Evolutionary conservation across 2,888 invertebrate species (phyloP).

Genomic region (Drosophila pegasa): DNA sequence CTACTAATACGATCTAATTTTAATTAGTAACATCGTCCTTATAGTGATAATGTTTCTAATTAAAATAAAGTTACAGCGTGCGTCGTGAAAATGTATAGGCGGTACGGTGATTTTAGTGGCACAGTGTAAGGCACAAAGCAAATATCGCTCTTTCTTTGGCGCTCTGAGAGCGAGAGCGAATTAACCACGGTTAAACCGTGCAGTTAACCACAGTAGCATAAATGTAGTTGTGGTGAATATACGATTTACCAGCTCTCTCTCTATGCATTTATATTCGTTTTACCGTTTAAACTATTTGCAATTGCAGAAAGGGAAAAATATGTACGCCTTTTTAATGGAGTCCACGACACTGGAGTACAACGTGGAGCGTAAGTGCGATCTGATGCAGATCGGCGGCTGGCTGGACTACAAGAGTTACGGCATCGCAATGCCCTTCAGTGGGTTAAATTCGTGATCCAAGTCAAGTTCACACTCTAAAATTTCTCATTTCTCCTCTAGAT

Average conservation of each 20-base stretch:
- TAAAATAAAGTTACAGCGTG: no score
- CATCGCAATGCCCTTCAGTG: constrained; percentile 96
- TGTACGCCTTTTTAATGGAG: constrained; percentile 98
- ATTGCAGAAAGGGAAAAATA: constrained; percentile 88
- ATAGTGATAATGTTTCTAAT: no score
- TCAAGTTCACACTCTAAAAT: constrained; percentile 83
- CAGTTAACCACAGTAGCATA: not conserved
- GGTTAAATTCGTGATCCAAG: constrained; percentile 82
- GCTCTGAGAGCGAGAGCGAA: not conserved
- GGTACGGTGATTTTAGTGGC: no score
- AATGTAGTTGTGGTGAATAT: not conserved
- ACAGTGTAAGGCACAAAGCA: no score
- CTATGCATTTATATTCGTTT: not conserved
- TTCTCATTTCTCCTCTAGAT: constrained; percentile 85
- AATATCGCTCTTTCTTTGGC: not conserved
- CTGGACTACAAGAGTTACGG: constrained; percentile 97
- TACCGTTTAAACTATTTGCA: not conserved
- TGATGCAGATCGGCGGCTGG: constrained; percentile 92
- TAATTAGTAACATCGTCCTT: no score
- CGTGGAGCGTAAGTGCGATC: constrained; percentile 92
- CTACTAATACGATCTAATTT: no score
- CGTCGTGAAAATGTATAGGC: no score
- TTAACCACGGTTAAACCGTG: no score
- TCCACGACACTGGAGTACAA: constrained; percentile 97
- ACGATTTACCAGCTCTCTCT: no score